Evolutionary conservation across 2,888 invertebrate species (phyloP), one percentile per base, ranked within the genome.

Genomic region (Lottia scabra): DNA sequence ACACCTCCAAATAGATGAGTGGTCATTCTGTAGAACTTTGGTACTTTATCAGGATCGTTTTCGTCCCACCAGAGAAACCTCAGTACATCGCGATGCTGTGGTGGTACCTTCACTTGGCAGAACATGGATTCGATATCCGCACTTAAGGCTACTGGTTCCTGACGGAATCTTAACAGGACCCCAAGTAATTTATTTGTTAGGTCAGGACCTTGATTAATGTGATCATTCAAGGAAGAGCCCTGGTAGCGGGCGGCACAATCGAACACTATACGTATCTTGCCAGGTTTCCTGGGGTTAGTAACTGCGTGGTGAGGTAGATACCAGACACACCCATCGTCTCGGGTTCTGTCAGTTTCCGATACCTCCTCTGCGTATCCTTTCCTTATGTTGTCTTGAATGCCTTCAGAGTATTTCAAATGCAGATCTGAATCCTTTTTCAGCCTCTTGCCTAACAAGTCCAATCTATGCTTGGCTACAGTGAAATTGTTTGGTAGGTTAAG

Each of bases 121-220:
- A 73, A 77, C 76, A 77, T 77, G 4, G 43, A 46, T 67, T 76
- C 63, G 30, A 78, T 73, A 43, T 78, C 76, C 1, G 43, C 0
- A 68, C 67, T 67, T 77, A 26, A 10, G 76, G 64, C 56, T 75
- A 78, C 44, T 75, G 23, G 0, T n/a, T n/a, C n/a, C n/a, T n/a
- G n/a, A n/a, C n/a, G n/a, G n/a, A n/a, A n/a, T n/a, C n/a, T n/a
- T n/a, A 77, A 30, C n/a, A 78, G 23, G 1, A 77, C 74, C 0
- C 75, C 71, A 16, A 76, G 15, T 23, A 78, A 62, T 8, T 45
- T 70, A 63, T 77, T 74, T 0, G 70, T 67, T 2, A 78, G 23
- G 27, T 78, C 71, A 12, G 76, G 74, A 0, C 75, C 76, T 66
- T 75, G 75, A 6, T 63, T 44, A 0, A 78, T 65, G 15, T 69